Base-by-base conservation (phyloP, 2,797 vertebrate genomes). In the Acanthopagrus latus region DNA sequence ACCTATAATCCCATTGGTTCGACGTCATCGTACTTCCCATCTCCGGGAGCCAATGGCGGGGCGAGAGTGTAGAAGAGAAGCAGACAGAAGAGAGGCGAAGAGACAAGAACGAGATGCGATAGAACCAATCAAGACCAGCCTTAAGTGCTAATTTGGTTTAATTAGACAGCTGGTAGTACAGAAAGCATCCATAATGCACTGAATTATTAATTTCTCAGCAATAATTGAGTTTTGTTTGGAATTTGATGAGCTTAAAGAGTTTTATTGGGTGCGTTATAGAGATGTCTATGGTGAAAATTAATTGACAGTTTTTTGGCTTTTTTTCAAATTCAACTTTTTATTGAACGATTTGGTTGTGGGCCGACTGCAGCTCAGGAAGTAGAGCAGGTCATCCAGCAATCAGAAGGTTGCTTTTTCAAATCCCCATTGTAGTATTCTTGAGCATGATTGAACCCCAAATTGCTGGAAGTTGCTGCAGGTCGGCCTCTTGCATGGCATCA, bases 1-100 rank as follows among this genome's bases (percentile, higher is more conserved):
- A 93, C 0, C 76, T 82, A 11, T 48, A 3, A 88, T 91, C 68
- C 64, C 48, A 94, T 94, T 95, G 92, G 93, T 41, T 41, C 20
- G 6, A 71, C 77, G 91, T 89, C 89, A 85, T 20, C n/a, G 25
- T 11, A 78, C 84, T 85, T 90, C 88, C 91, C 66, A 55, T 83
- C 18, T 69, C 1, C 51, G 17, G 12, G 60, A 29, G 16, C 93
- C 92, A 92, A 91, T 93, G 38, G 64, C 4, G 33, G 47, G 16
- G 0, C 48, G 18, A 48, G 25, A 57, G 6, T 25, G 18, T 67
- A 86, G 76, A 86, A 50, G 20, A 41, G 9, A 14, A 29, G 18
- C 1, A 3, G 50, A 38, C 9, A 86, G 83, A 90, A 9, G 4
- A 18, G 43, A 68, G 2, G 0, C 7, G 16, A 51, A 0, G 1